phyloP scores from a whole-genome alignment of 2,113 vertebrate genomes.

The Phalacrocorax aristotelis region DNA sequence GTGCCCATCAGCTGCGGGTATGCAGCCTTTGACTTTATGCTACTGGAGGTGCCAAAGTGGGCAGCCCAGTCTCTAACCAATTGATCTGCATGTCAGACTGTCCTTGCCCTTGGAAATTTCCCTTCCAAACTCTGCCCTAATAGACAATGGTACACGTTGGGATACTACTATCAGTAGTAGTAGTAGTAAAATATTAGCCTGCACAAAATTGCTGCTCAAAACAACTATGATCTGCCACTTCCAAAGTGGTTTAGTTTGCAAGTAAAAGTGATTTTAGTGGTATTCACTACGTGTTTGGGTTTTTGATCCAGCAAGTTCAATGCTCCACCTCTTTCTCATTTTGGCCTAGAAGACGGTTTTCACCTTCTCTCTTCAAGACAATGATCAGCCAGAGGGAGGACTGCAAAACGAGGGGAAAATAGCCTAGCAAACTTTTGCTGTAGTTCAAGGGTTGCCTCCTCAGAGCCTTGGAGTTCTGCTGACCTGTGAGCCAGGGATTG shows the following conservation, averaged over 20 bases:
- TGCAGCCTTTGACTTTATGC: background rate
- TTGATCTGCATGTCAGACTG: fast-evolving
- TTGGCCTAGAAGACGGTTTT: background rate
- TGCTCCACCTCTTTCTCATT: background rate
- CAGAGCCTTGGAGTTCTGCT: background rate
- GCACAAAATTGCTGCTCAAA: background rate
- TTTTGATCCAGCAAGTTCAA: background rate
- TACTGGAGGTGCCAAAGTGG: background rate
- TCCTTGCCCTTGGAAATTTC: background rate
- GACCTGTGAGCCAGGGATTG: background rate
- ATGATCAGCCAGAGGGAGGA: background rate
- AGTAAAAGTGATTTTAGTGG: background rate
- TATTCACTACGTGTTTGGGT: background rate
- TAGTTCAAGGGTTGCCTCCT: background rate
- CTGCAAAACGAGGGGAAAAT: background rate
- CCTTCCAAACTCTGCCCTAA: background rate
- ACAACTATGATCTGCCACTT: background rate
- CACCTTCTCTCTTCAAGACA: background rate
- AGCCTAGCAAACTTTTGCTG: background rate
- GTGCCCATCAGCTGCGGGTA: background rate
- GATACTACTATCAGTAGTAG: background rate
- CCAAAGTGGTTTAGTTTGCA: background rate
- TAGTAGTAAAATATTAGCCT: background rate
- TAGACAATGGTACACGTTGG: background rate
- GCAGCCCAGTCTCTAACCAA: background rate